A percentile compares a stretch with the other conserved stretches of the same genome.
Conservation (phyloP, 2,797 vertebrate species). For the Paratrypauchen microcephalus region DNA sequence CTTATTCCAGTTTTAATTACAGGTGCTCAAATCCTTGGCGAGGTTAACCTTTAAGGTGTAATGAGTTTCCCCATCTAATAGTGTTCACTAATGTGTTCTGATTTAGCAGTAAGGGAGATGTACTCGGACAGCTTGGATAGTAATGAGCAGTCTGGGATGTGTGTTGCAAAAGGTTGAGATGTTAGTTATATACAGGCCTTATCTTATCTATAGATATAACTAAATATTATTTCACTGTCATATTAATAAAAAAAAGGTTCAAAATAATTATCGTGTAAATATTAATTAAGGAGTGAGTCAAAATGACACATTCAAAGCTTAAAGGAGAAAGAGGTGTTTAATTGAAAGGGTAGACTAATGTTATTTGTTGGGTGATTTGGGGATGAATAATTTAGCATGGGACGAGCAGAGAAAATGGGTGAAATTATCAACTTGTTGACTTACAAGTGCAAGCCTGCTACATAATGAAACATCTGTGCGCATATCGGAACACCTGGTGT, state of each 20-base stretch:
- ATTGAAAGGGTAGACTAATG: slow-evolving; percentile 67
- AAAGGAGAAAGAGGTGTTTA: slow-evolving; percentile 65
- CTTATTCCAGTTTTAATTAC: slow-evolving; percentile 65
- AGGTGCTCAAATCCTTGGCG: slow-evolving; percentile 52
- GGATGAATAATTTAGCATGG: slow-evolving; percentile 67
- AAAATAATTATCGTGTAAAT: slow-evolving; percentile 48
- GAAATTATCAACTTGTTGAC: slow-evolving; percentile 67
- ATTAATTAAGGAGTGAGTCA: slow-evolving; percentile 58
- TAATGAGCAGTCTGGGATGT: slow-evolving; percentile 39
- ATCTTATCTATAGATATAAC: slow-evolving; percentile 22
- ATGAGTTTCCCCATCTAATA: slow-evolving; percentile 65
- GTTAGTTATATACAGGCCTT: slow-evolving; percentile 13
- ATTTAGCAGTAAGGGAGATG: slow-evolving; percentile 45
- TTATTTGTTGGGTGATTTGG: slow-evolving; percentile 60
- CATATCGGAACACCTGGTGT: slow-evolving; percentile 65
- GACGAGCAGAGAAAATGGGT: slow-evolving; percentile 57
- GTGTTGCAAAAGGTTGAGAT: slow-evolving; percentile 9
- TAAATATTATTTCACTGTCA: slow-evolving; percentile 35
- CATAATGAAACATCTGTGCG: slow-evolving; percentile 72
- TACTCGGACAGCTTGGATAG: slow-evolving; percentile 36
- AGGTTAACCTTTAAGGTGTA: slow-evolving; percentile 69
- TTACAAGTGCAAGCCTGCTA: slow-evolving; percentile 57
- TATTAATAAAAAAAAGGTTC: slow-evolving; percentile 31
- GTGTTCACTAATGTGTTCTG: slow-evolving; percentile 57
- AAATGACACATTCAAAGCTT: slow-evolving; percentile 61